Percentiles rank a stretch among this genome's conserved stretches.
phyloP scores from a whole-genome alignment of 2,888 invertebrate species.

The Cheiracanthium punctorium region DNA sequence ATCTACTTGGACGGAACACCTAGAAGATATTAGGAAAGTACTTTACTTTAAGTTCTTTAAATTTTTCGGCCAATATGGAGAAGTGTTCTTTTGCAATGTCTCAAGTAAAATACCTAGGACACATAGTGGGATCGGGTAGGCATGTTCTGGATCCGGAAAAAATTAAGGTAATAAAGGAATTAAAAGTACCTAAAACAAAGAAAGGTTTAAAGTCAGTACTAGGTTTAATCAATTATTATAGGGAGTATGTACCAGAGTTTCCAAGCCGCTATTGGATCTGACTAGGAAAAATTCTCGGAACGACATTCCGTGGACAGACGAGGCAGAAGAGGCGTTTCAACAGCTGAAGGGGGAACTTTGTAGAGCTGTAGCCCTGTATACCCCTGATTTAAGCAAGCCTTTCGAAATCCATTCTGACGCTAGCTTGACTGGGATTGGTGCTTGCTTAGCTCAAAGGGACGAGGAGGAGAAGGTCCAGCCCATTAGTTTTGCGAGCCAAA shows the following conservation, averaged over 20 bases:
- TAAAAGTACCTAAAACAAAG: neutral
- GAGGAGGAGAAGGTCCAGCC: neutral
- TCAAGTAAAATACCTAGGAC: neutral
- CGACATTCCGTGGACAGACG: neutral
- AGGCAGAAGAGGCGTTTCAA: neutral
- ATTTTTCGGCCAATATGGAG: neutral
- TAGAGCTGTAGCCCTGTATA: neutral
- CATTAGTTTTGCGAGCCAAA: neutral
- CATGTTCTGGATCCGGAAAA: conserved; percentile 12
- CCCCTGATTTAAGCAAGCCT: neutral
- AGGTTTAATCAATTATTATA: neutral
- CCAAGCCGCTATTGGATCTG: neutral
- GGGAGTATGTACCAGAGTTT: neutral
- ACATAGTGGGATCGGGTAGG: neutral
- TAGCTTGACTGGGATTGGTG: neutral
- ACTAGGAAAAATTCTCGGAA: neutral
- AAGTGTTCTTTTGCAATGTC: neutral
- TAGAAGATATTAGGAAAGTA: neutral
- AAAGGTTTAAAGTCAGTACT: neutral
- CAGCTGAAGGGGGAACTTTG: neutral
- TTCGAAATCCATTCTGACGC: neutral
- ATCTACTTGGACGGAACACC: neutral
- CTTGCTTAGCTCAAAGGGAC: neutral
- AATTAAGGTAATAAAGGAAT: neutral
- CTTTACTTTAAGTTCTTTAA: neutral